Evolutionary conservation across 2,113 vertebrate genomes (phyloP).

Genomic region (Melanerpes formicivorus): DNA sequence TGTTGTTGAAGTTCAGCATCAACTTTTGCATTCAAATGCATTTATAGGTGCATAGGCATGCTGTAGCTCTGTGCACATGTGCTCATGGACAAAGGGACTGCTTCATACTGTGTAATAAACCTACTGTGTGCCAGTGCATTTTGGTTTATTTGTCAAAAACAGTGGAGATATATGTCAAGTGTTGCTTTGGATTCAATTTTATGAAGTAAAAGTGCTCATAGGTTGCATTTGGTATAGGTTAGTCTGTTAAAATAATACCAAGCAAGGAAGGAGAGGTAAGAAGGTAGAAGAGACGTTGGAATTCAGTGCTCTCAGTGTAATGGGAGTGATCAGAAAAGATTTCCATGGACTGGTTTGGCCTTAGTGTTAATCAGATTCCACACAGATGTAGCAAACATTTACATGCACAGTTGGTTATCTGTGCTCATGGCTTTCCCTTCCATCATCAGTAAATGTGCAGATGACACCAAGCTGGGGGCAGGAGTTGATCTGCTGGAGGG

Average conservation of each 20-base stretch:
- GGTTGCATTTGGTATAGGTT: not conserved
- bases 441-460: no score
- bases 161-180: not conserved
- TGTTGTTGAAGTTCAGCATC: not conserved
- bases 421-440: not conserved
- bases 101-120: not conserved
- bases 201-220: not conserved
- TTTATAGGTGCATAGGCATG: not conserved
- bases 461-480: no score
- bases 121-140: not conserved
- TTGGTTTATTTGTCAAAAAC: not conserved
- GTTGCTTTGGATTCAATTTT: not conserved
- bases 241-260: not conserved
- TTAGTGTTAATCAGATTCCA: not conserved
- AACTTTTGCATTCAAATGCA: not conserved
- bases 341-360: not conserved
- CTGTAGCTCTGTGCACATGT: not conserved
- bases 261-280: not conserved
- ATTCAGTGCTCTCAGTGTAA: not conserved
- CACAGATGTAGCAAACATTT: not conserved
- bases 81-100: not conserved
- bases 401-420: not conserved
- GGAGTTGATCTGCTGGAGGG: no score
- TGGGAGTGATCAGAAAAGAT: not conserved
- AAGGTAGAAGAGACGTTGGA: not conserved